These are phyloP conservation scores for Plestiodon gilberti DNA, from an alignment of 2,113 vertebrate species.

Conservation along the genomic window DNA sequence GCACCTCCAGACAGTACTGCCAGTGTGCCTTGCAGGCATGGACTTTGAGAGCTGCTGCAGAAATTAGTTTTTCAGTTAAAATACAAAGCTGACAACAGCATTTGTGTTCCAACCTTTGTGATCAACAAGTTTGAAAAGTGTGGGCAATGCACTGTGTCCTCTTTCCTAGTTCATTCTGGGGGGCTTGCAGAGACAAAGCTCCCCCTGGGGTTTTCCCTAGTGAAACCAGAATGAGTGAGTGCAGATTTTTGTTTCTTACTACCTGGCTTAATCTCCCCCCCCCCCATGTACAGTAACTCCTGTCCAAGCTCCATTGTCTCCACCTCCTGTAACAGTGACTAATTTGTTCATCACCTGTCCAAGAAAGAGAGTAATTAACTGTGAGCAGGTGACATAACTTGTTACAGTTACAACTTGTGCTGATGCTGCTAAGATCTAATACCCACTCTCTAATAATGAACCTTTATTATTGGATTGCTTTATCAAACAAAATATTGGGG, in stretches of 20 bases:
- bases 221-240: neutral
- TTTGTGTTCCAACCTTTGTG: neutral
- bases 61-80: neutral
- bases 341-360: neutral
- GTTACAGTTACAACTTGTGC: too few relatives aligned
- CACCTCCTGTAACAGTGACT: too few relatives aligned
- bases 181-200: neutral
- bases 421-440: neutral
- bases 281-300: too few relatives aligned
- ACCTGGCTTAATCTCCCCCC: neutral
- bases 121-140: too few relatives aligned
- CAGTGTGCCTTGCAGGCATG: neutral
- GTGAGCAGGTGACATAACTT: neutral
- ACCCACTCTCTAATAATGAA: neutral
- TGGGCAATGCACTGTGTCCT: neutral
- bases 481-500: too few relatives aligned
- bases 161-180: neutral
- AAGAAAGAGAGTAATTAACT: neutral
- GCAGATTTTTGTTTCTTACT: neutral
- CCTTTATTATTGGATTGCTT: too few relatives aligned
- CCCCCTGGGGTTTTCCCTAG: neutral
- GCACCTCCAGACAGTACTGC: too few relatives aligned
- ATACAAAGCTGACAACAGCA: neutral
- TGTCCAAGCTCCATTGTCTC: neutral
- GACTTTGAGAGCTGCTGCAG: neutral